Evolutionary conservation across 92 coral and sea anemone genomes (phyloP), one percentile per base, ranked within the genome.

Genomic region (Epizoanthus fatuus): DNA sequence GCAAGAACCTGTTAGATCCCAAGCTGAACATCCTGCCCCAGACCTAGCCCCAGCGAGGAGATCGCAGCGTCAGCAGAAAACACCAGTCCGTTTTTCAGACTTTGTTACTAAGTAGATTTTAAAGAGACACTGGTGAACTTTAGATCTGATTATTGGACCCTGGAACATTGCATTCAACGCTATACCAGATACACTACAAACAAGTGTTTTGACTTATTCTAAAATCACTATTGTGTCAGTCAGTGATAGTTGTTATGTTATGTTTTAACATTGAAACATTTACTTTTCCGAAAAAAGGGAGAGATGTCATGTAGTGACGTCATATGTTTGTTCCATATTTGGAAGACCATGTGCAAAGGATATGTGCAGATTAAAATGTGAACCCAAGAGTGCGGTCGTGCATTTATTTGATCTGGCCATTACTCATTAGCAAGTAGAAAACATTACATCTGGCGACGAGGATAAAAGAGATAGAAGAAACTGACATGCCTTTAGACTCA

Each of bases 51-150:
- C 62, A 51, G 60, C 29, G 49, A 58, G 85, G 29, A 68, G 85
- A 79, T 69, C 68, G 10, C 69, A 57, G 35, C 54, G 86, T 20
- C 75, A 70, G 44, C 49, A 44, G 45, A 79, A 79, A 77, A 72
- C 90, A 57, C 85, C 74, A 45, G 85, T 72, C 13, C 73, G 66
- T 51, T 57, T 86, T 7, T 11, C 78, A 39, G 85, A 78, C 85
- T 86, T 42, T 76, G 53, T 77, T 49, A 54, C 78, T 72, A 51
- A 72, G 62, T 72, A 72, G 15, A 11, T 72, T 20, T 52, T 40
- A 72, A 19, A 72, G 62, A 72, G 44, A 51, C 20, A 72, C 19
- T 72, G 63, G 39, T 72, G 78, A 72, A 72, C 78, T 52, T 8
- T 12, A 22, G 53, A 72, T 55, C 37, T 72, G 56, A 72, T 20